Percentiles rank a stretch among this genome's conserved stretches.
Evolutionary conservation across 2,113 vertebrate genomes (phyloP).

Genomic region (Pterocles orientalis): DNA sequence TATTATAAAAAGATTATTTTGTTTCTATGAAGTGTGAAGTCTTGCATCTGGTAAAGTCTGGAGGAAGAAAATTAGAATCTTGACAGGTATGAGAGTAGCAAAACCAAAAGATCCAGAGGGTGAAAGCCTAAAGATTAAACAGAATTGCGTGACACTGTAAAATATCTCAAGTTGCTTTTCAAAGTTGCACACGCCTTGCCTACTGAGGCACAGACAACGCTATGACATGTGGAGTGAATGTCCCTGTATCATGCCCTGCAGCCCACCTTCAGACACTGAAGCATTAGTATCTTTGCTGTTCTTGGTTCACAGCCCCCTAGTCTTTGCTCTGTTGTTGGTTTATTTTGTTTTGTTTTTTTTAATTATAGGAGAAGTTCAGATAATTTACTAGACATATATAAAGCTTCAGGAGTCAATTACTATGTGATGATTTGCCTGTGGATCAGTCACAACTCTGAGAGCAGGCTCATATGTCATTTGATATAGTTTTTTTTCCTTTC

Average conservation of each 20-base stretch:
- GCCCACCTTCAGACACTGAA: not conserved
- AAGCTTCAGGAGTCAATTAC: not conserved
- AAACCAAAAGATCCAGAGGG: not conserved
- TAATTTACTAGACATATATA: not conserved
- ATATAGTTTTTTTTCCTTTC: not conserved
- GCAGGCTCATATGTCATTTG: not conserved
- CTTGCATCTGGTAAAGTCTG: not conserved
- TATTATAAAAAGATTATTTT: not conserved
- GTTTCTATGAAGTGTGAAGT: not conserved
- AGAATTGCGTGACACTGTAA: not conserved
- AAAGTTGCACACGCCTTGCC: not conserved
- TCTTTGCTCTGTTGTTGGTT: not conserved
- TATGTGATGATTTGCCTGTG: not conserved
- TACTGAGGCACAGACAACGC: not conserved
- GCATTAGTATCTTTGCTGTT: not conserved
- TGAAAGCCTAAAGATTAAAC: not conserved
- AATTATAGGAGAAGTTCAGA: not conserved
- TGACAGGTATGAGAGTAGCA: not conserved
- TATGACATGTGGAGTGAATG: accelerated
- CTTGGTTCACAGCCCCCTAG: not conserved
- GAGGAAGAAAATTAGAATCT: not conserved
- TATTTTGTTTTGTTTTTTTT: not conserved
- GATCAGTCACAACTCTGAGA: not conserved
- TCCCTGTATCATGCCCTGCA: not conserved
- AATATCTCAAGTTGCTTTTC: not conserved